A percentile compares a stretch with the other conserved stretches of the same genome.
These are phyloP conservation scores for Acholoe squamosa DNA, from an alignment of 2,888 invertebrate genomes.

Conservation along the genomic window DNA sequence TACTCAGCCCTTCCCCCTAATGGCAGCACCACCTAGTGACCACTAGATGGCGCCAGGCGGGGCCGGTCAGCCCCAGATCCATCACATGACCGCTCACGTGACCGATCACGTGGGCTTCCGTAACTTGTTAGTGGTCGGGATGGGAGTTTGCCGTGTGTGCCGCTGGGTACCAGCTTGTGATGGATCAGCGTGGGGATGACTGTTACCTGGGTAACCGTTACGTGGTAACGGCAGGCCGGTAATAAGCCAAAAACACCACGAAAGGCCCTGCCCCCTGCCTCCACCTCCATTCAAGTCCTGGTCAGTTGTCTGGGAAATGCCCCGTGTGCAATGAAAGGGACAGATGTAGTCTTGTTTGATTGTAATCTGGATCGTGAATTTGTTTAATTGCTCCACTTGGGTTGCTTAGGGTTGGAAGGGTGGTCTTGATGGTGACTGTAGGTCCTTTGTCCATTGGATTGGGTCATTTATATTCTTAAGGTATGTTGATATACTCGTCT, in stretches of 20 bases:
- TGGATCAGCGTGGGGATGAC: background rate
- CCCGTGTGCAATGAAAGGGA: background rate
- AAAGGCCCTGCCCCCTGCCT: background rate
- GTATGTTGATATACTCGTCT: no score
- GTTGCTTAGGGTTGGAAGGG: background rate
- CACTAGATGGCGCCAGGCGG: slow-evolving; percentile 36
- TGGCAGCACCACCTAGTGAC: slow-evolving; percentile 12
- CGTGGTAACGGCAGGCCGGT: slow-evolving; percentile 43
- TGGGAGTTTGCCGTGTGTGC: slow-evolving; percentile 24
- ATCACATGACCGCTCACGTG: slow-evolving; percentile 56
- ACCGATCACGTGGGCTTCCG: slow-evolving; percentile 59
- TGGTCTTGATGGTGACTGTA: background rate
- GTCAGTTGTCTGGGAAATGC: background rate
- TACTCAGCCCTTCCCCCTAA: background rate
- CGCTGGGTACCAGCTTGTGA: slow-evolving; percentile 6
- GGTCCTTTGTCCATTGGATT: background rate
- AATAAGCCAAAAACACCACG: slow-evolving; percentile 2
- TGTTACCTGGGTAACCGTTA: slow-evolving; percentile 52
- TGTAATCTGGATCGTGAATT: background rate
- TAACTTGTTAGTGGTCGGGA: slow-evolving; percentile 55
- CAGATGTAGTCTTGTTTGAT: slow-evolving; percentile 6
- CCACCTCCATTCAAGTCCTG: background rate
- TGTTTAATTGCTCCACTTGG: background rate
- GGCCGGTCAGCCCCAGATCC: slow-evolving; percentile 29
- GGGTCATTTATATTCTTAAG: no score